Evolutionary conservation across 53 echinoderm and acorn worm species (phyloP).

Genomic region (Patiria pectinifera): DNA sequence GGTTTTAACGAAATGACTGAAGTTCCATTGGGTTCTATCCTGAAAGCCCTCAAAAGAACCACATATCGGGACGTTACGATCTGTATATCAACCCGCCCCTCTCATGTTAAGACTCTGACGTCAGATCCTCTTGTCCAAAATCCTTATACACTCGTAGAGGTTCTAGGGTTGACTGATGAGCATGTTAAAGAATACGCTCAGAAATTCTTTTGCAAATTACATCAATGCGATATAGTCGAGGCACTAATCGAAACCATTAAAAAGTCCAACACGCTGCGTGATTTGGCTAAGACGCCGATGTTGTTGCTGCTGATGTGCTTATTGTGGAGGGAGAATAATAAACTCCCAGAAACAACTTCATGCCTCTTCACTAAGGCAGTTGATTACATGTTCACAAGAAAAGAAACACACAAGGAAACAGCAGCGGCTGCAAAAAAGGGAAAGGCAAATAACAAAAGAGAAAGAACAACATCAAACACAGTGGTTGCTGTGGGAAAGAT

Average conservation of each 20-base stretch:
- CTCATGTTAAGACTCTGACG: conserved; percentile 4
- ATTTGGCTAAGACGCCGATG: conserved; percentile 38
- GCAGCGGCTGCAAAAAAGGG: too few species aligned
- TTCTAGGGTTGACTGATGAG: conserved; percentile 13
- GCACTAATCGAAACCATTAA: conserved; percentile 1
- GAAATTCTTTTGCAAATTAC: background rate
- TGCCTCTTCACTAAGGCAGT: too few species aligned
- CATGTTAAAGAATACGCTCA: conserved; percentile 9
- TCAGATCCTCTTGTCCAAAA: background rate
- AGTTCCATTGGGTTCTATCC: conserved; percentile 13
- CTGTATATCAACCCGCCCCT: conserved; percentile 39
- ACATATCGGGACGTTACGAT: background rate
- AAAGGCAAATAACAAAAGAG: background rate
- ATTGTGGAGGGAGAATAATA: too few species aligned
- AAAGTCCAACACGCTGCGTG: too few species aligned
- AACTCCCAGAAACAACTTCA: too few species aligned
- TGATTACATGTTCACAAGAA: conserved; percentile 38
- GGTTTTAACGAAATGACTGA: conserved; percentile 25
- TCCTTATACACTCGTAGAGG: conserved; percentile 26
- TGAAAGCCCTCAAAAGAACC: conserved; percentile 15
- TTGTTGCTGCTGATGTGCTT: too few species aligned
- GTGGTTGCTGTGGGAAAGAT: conserved; percentile 17
- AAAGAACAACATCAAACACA: background rate
- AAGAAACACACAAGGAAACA: too few species aligned
- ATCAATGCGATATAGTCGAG: background rate